Evolutionary conservation across 1,140 invertebrate species (phyloP).

Genomic region (Saccostrea glomerata): DNA sequence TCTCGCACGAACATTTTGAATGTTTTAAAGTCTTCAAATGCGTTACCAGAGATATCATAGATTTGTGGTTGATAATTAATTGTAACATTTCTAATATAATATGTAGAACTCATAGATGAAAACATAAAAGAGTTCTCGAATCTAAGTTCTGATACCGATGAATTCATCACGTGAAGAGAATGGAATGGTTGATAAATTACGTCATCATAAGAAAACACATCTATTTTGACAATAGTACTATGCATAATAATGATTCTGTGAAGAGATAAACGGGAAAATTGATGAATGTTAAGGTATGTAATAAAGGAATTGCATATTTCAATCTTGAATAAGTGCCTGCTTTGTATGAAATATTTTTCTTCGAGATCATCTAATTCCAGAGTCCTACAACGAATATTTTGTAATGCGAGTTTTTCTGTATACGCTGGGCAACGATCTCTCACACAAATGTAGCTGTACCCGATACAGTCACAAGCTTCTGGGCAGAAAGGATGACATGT

Average conservation of each 20-base stretch:
- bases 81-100: not conserved
- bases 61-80: not conserved
- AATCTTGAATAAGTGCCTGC: not conserved
- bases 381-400: not conserved
- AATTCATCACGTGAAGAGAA: no score
- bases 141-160: no score
- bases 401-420: not conserved
- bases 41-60: not conserved
- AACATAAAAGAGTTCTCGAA: not conserved
- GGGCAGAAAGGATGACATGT: not conserved
- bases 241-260: no score
- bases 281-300: not conserved
- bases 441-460: not conserved
- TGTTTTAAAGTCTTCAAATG: not conserved
- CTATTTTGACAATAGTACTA: no score
- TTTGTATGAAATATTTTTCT: not conserved
- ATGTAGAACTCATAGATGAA: not conserved
- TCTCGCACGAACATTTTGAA: not conserved
- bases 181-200: no score
- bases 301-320: not conserved
- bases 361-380: not conserved
- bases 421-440: not conserved
- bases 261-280: no score
- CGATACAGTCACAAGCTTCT: not conserved
- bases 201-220: no score